phyloP scores from a whole-genome alignment of 1,140 invertebrate species.

The Bombus confusus region DNA sequence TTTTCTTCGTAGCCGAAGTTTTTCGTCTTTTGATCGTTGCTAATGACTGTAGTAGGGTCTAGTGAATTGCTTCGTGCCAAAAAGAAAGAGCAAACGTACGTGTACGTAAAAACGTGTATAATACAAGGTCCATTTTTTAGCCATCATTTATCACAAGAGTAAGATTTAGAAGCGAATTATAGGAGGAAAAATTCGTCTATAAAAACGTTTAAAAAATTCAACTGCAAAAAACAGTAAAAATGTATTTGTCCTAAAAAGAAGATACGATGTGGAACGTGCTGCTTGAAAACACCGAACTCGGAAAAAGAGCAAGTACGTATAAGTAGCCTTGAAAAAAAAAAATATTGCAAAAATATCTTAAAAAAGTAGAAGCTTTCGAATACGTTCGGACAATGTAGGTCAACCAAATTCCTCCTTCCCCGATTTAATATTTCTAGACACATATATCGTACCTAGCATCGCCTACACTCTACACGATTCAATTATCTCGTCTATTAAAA shows the following conservation, averaged over 20 bases:
- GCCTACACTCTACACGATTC: conserved; percentile 13
- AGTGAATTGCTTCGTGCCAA: background rate
- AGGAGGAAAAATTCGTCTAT: background rate
- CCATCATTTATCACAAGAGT: background rate
- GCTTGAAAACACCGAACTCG: background rate
- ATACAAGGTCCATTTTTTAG: background rate
- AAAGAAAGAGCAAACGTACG: too few species aligned
- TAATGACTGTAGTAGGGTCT: background rate
- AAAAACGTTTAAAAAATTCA: background rate
- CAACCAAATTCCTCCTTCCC: background rate
- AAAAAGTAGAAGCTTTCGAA: background rate
- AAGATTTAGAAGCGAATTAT: background rate
- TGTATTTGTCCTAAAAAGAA: background rate
- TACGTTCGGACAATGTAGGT: background rate
- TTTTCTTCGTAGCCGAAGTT: background rate
- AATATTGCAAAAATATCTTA: background rate
- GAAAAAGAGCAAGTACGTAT: background rate
- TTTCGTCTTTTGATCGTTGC: background rate
- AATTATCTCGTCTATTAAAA: conserved; percentile 30
- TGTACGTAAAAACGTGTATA: background rate
- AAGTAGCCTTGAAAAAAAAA: background rate
- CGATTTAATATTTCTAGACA: background rate
- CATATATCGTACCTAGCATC: background rate
- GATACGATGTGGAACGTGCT: background rate
- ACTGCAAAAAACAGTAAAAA: background rate